Conservation (phyloP, 1,140 invertebrate genomes). For the Danaus plexippus region DNA sequence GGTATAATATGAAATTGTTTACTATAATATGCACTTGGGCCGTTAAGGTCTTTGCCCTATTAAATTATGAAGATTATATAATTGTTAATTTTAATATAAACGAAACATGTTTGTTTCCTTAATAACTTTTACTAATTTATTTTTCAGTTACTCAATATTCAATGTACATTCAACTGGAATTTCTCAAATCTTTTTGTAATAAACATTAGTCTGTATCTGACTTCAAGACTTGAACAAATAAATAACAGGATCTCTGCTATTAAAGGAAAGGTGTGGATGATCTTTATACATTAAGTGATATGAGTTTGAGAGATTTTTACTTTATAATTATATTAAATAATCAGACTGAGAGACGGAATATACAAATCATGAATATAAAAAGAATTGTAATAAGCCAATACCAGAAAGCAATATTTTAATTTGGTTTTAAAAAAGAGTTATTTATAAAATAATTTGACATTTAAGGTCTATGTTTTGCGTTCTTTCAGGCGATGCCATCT, state of each 20-base stretch:
- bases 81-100: neutral
- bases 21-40: neutral
- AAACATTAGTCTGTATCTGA: slow-evolving; percentile 72
- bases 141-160: slow-evolving; percentile 64
- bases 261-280: slow-evolving; percentile 37
- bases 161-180: slow-evolving; percentile 74
- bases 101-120: no score
- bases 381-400: no score
- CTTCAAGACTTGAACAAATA: slow-evolving; percentile 70
- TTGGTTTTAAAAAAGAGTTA: neutral
- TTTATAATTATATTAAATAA: no score
- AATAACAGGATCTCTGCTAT: slow-evolving; percentile 68
- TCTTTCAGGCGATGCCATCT: slow-evolving; percentile 6
- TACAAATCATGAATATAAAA: no score
- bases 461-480: no score
- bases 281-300: no score
- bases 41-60: no score
- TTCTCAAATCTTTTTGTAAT: slow-evolving; percentile 75
- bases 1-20: slow-evolving; percentile 10
- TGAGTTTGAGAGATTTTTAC: no score
- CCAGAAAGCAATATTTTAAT: no score
- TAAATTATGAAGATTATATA: no score
- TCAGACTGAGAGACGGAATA: no score
- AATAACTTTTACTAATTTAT: neutral
- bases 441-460: slow-evolving; percentile 61